These are phyloP conservation scores for Origma solitaria DNA, from an alignment of 2,113 vertebrate species.

Conservation along the genomic window DNA sequence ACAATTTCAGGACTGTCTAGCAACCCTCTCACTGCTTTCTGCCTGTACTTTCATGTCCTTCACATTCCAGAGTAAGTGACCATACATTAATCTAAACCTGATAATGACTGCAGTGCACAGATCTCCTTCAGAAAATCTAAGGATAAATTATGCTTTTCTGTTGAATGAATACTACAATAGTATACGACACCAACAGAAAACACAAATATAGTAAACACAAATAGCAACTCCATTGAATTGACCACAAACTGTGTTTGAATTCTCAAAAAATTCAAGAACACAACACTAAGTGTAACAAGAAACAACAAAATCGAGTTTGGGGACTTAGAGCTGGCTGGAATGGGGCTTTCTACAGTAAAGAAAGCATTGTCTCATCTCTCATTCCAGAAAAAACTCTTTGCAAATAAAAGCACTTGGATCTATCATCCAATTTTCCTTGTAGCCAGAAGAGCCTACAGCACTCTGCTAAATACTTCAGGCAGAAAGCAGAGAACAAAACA, in stretches of 20 bases:
- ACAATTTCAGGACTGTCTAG: neutral
- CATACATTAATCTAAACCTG: neutral
- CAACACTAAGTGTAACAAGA: neutral
- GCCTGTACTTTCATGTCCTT: neutral
- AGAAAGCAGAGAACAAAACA: neutral
- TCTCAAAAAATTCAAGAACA: neutral
- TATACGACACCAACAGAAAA: neutral
- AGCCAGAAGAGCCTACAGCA: neutral
- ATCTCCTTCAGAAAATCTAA: neutral
- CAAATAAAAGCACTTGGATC: neutral
- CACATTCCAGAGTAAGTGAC: neutral
- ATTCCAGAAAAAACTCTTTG: neutral
- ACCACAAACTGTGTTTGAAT: neutral
- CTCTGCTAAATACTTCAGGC: neutral
- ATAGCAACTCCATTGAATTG: neutral
- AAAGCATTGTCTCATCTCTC: neutral
- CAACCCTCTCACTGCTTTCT: neutral
- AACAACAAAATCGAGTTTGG: neutral
- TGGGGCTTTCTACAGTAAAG: neutral
- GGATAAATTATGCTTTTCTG: neutral
- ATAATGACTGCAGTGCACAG: neutral
- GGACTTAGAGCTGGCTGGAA: neutral
- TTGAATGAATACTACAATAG: neutral
- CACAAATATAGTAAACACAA: neutral
- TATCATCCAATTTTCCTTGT: neutral